Base-by-base conservation (phyloP, 2,888 invertebrate species). In the Alloplasta piceator region DNA sequence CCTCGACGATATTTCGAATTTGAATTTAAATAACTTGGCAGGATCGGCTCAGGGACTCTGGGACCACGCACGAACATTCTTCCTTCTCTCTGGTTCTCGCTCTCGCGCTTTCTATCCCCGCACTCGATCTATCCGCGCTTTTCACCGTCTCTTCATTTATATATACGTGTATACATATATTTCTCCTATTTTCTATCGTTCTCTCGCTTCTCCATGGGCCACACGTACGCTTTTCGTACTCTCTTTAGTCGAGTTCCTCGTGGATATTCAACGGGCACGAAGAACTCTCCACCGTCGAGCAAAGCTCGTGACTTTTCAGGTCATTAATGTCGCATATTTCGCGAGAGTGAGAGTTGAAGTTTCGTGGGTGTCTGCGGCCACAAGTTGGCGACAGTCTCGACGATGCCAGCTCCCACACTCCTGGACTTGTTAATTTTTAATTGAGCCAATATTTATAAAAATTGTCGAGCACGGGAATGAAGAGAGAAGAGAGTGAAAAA, bases 11-110 rank as follows among this genome's bases (percentile, higher is more conserved):
- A 92, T 92, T 92, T 91, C 92, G 92, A 92, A 92, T 92, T 92
- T 92, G 92, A 92, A 92, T 92, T 92, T 92, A 92, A 92, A 92
- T 92, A 92, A 92, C 92, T 91, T 92, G 91, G 92, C 90, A 91
- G 91, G 91, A 92, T 92, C 92, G 92, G 92, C 92, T 92, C 89
- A 86, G 92, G 92, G 92, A 92, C 92, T 91, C 84, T 91, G 92
- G 92, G 92, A 92, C 91, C 86, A 88, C 87, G 87, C 87, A 89
- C 90, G 89, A 87, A 88, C 88, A 87, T 89, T 88, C 87, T 87
- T 87, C 86, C 87, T 87, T 63, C 71, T 79, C 73, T 66, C 66
- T 26, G 26, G 48, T 16, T 84, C 78, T 82, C 74, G 76, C 80
- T 72, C 73, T 78, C 79, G 66, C 82, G 55, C 68, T 38, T 76